Percentiles rank a stretch among this genome's conserved stretches.
Evolutionary conservation across 2,797 vertebrate genomes (phyloP).

Genomic region (Aldrovandia affinis): DNA sequence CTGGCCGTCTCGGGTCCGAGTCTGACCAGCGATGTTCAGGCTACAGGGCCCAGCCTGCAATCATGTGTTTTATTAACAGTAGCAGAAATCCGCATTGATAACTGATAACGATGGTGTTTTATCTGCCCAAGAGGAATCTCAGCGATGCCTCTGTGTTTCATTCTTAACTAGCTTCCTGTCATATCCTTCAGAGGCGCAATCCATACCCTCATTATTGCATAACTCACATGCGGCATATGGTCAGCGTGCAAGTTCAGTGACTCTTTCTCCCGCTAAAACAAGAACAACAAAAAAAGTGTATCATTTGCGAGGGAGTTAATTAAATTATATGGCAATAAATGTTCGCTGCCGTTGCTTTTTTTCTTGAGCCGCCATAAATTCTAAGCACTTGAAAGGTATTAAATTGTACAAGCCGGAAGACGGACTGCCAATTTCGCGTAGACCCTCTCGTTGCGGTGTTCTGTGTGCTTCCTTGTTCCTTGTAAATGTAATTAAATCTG

Average conservation of each 20-base stretch:
- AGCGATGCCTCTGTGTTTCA: background rate
- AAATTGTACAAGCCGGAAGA: slow-evolving; percentile 5
- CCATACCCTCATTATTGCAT: background rate
- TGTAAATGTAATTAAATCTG: slow-evolving; percentile 36
- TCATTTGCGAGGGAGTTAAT: slow-evolving; percentile 19
- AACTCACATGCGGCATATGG: background rate
- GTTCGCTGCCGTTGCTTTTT: background rate
- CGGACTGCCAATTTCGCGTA: background rate
- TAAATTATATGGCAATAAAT: slow-evolving; percentile 3
- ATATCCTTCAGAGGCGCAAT: background rate
- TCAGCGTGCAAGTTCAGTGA: background rate
- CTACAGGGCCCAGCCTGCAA: background rate
- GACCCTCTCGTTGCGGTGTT: background rate
- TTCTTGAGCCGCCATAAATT: background rate
- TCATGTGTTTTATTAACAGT: background rate
- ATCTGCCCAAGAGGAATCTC: background rate
- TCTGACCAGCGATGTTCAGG: too few relatives aligned
- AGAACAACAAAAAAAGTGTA: slow-evolving; percentile 4
- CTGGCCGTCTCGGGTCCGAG: too few relatives aligned
- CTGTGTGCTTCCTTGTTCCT: slow-evolving; percentile 11
- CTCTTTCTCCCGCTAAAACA: background rate
- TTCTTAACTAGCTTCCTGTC: background rate
- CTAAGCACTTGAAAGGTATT: background rate
- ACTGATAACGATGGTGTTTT: background rate
- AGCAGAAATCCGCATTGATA: background rate